Conservation (phyloP, 2,888 invertebrate genomes). For the Synanthedon tipuliformis region DNA sequence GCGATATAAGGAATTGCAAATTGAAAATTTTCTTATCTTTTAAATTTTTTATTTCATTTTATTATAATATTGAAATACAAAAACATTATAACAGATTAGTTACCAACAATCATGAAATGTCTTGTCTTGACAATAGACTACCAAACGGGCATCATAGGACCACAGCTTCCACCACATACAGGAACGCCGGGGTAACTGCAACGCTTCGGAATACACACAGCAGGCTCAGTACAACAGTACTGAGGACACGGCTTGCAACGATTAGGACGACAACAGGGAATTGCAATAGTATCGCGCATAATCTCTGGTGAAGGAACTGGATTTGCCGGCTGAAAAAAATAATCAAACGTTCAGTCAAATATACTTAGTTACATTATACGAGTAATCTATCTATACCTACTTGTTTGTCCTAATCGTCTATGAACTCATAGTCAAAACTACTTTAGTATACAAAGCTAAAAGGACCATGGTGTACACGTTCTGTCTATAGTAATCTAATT, state of each 20-base stretch:
- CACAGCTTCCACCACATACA: conserved; percentile 40
- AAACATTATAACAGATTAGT: too few relatives aligned
- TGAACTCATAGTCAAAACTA: too few relatives aligned
- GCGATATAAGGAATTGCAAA: too few relatives aligned
- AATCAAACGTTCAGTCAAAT: not conserved
- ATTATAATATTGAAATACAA: too few relatives aligned
- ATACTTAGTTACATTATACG: too few relatives aligned
- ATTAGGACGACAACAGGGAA: conserved; percentile 63
- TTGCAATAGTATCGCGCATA: conserved; percentile 47
- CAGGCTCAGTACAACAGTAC: conserved; percentile 60
- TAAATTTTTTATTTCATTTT: too few relatives aligned
- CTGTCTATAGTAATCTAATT: too few relatives aligned
- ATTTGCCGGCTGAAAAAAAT: conserved; percentile 27
- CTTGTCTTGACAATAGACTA: conserved; percentile 13
- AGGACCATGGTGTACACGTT: too few relatives aligned
- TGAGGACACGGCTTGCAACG: conserved; percentile 69
- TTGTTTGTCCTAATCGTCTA: not conserved
- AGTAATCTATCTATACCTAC: not conserved
- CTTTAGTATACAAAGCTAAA: too few relatives aligned
- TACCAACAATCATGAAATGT: too few relatives aligned
- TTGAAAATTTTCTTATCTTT: too few relatives aligned
- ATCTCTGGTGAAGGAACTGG: conserved; percentile 27
- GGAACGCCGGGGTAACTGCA: conserved; percentile 58
- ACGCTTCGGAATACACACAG: conserved; percentile 41
- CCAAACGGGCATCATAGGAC: conserved; percentile 61